Evolutionary conservation across 1,140 invertebrate species (phyloP).

Genomic region (Zaprionus inermis): DNA sequence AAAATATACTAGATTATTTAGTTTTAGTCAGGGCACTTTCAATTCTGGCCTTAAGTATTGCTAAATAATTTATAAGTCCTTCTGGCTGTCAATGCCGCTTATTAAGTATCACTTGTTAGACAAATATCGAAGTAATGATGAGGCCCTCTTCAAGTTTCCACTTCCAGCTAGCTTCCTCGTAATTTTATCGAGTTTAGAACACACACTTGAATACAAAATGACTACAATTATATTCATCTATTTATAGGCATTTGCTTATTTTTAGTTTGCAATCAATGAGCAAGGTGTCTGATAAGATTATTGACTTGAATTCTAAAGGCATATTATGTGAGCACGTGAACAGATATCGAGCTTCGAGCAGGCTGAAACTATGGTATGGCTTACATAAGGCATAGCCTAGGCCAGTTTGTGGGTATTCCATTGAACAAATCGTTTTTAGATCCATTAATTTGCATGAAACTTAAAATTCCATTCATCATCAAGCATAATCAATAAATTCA

Average conservation of each 20-base stretch:
- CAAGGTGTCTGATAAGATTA: slow-evolving; percentile 63
- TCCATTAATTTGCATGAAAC: slow-evolving; percentile 70
- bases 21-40: neutral
- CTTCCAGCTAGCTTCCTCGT: neutral
- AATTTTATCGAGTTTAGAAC: slow-evolving; percentile 18
- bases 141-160: slow-evolving; percentile 28
- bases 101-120: slow-evolving; percentile 8
- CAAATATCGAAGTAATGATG: slow-evolving; percentile 12
- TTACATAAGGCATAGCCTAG: slow-evolving; percentile 25
- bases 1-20: neutral
- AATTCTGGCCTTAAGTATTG: neutral
- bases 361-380: slow-evolving; percentile 1
- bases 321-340: slow-evolving; percentile 12
- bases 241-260: slow-evolving; percentile 72
- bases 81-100: slow-evolving; percentile 29
- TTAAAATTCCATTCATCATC: slow-evolving; percentile 74
- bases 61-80: neutral
- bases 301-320: slow-evolving; percentile 43
- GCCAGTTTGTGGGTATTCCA: slow-evolving; percentile 1
- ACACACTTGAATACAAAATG: slow-evolving; percentile 43
- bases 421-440: slow-evolving; percentile 69
- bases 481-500: slow-evolving; percentile 23
- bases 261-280: slow-evolving; percentile 70
- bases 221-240: slow-evolving; percentile 46
- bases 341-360: slow-evolving; percentile 35